A percentile compares a stretch with the other conserved stretches of the same genome.
Conservation (phyloP, 1,140 invertebrate genomes). For the Coboldia fuscipes region DNA sequence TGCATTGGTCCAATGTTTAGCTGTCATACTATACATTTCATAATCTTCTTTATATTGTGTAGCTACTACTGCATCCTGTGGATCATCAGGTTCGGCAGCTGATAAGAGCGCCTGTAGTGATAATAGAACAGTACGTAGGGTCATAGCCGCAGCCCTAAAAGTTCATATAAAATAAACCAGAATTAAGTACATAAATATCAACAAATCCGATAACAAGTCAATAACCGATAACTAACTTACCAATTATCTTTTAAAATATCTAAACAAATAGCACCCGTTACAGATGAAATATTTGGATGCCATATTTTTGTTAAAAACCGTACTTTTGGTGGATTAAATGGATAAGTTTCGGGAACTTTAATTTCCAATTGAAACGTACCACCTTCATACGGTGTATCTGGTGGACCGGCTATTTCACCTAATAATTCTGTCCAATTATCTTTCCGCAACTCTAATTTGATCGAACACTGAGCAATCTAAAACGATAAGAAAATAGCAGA, state of each 20-base stretch:
- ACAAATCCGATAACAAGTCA: constrained; percentile 2
- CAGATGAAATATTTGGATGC: constrained; percentile 99
- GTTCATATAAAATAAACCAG: constrained; percentile 1
- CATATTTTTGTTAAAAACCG: constrained; percentile 95
- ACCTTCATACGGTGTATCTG: constrained; percentile 93
- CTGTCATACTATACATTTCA: constrained; percentile 71
- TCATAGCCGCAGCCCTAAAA: constrained; percentile 90
- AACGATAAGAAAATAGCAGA: no score
- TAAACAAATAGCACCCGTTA: constrained; percentile 95
- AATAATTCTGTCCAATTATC: constrained; percentile 78
- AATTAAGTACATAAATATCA: constrained; percentile 3
- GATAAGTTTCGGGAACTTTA: constrained; percentile 96
- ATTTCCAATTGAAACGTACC: constrained; percentile 89
- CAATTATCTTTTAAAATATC: constrained; percentile 99
- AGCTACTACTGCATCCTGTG: constrained; percentile 93
- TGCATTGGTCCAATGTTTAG: constrained; percentile 82
- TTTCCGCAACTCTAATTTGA: constrained; percentile 79
- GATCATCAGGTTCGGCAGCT: constrained; percentile 89
- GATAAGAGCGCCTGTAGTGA: constrained; percentile 82
- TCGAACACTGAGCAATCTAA: constrained; percentile 82
- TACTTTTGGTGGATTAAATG: constrained; percentile 97
- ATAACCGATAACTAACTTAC: constrained; percentile 23
- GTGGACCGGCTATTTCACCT: constrained; percentile 80
- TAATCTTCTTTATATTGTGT: constrained; percentile 83
- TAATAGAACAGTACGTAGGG: constrained; percentile 81